A percentile compares a stretch with the other conserved stretches of the same genome.
These are phyloP conservation scores for Amblyjoppa proteus DNA, from an alignment of 2,888 invertebrate genomes.

Conservation along the genomic window DNA sequence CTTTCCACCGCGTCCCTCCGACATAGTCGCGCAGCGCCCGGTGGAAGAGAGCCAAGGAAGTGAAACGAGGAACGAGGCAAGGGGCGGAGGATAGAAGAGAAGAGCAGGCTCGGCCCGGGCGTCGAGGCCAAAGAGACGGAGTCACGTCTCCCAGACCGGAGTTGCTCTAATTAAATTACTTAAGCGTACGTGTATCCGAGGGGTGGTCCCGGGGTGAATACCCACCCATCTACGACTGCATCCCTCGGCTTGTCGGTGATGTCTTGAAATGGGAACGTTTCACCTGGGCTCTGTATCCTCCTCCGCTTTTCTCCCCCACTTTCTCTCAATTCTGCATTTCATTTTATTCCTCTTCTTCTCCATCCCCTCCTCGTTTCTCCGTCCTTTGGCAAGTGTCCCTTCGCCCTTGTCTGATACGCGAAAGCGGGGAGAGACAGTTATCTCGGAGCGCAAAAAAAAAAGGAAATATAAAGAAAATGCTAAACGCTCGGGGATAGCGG, in stretches of 20 bases:
- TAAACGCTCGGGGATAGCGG: background rate
- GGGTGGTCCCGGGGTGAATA: conserved; percentile 72
- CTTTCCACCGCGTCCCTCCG: conserved; percentile 51
- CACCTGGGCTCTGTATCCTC: conserved; percentile 57
- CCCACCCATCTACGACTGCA: conserved; percentile 57
- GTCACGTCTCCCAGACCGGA: conserved; percentile 83
- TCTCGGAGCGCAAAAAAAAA: background rate
- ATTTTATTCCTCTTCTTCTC: background rate
- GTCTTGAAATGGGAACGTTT: conserved; percentile 73
- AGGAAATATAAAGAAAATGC: background rate
- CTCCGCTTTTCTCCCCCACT: conserved; percentile 12
- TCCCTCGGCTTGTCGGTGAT: conserved; percentile 71
- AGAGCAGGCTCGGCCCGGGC: conserved; percentile 82
- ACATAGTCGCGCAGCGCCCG: conserved; percentile 29
- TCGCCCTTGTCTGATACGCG: background rate
- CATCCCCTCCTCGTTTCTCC: background rate
- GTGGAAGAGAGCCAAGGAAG: conserved; percentile 76
- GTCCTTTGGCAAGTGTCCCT: background rate
- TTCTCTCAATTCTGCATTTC: conserved; percentile 30
- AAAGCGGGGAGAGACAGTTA: background rate
- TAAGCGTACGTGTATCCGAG: conserved; percentile 84
- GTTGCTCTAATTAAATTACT: conserved; percentile 85
- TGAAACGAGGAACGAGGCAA: conserved; percentile 54
- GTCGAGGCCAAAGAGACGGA: conserved; percentile 79
- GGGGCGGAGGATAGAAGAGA: conserved; percentile 72